Evolutionary conservation across 2,888 invertebrate genomes (phyloP), one percentile per base, ranked within the genome.

Genomic region (Agrypnus murinus): DNA sequence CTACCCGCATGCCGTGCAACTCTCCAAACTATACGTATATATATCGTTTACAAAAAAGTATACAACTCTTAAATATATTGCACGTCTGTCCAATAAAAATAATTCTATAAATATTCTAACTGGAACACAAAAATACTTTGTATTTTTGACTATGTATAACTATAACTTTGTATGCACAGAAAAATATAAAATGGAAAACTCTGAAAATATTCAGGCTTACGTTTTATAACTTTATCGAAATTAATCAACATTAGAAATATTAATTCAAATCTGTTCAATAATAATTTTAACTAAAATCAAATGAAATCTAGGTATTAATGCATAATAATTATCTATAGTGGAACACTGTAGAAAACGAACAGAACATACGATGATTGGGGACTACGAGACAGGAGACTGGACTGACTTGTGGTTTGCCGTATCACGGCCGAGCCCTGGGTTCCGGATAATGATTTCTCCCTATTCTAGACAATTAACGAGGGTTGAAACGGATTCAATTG

Each of bases 401-500:
- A 80, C 79, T 78, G 81, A 80, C 81, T 84, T 84, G 84, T 78
- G 84, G 84, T 82, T 80, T 78, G 77, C 78, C 81, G 82, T 81
- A 82, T 83, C 83, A 83, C 83, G 82, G 74, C 74, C 75, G 74
- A 77, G 75, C 74, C 79, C 80, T 78, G 77, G 78, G 79, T 79
- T 77, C 79, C 77, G 81, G 82, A 84, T 84, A 85, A 85, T 84
- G 84, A 84, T 84, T 84, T 82, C 83, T 81, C 81, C 80, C 81
- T 80, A 82, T 84, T 84, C 82, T 82, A 80, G 84, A 85, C 84
- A 85, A 85, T 85, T 85, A 85, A 85, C 85, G 82, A 84, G 85
- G 85, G 85, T 85, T 81, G 82, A 83, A 83, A 83, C 83, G 83
- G 84, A 84, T 85, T 84, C 84, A 84, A 84, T 84, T 84, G 83